Evolutionary conservation across 2,888 invertebrate species (phyloP).

Genomic region (Lithophane socia): DNA sequence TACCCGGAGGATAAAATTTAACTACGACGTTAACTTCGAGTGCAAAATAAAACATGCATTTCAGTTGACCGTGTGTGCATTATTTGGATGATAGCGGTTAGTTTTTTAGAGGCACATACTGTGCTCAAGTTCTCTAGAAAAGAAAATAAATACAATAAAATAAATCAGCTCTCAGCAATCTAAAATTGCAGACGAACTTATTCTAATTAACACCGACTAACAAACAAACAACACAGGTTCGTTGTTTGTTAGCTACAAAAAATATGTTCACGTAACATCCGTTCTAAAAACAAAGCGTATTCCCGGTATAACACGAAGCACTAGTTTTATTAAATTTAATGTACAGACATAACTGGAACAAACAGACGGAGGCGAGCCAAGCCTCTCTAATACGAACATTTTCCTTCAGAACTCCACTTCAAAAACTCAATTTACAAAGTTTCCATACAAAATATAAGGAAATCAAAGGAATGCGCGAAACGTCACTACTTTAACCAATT

Average conservation of each 20-base stretch:
- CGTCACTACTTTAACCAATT: conserved; percentile 76
- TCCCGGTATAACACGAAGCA: conserved; percentile 16
- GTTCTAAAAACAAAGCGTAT: conserved; percentile 32
- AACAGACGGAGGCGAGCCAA: conserved; percentile 29
- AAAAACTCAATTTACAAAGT: conserved; percentile 67
- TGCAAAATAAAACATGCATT: conserved; percentile 51
- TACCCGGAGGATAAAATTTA: conserved; percentile 66
- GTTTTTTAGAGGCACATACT: background rate
- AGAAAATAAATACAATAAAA: background rate
- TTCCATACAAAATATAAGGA: conserved; percentile 67
- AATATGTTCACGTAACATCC: conserved; percentile 1
- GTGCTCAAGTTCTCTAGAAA: background rate
- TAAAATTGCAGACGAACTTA: background rate
- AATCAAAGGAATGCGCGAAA: conserved; percentile 71
- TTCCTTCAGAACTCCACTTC: conserved; percentile 48
- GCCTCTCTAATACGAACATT: conserved; percentile 55
- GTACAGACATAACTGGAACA: conserved; percentile 30
- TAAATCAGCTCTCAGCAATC: background rate
- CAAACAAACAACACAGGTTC: background rate
- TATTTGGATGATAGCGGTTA: background rate
- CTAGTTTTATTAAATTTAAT: conserved; percentile 52
- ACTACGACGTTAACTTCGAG: conserved; percentile 52
- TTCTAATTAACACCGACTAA: background rate
- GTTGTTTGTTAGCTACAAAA: background rate
- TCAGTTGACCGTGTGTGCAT: conserved; percentile 24